Evolutionary conservation across 1,140 invertebrate genomes (phyloP), one percentile per base, ranked within the genome.

Genomic region (Brachionus rotundiformis): DNA sequence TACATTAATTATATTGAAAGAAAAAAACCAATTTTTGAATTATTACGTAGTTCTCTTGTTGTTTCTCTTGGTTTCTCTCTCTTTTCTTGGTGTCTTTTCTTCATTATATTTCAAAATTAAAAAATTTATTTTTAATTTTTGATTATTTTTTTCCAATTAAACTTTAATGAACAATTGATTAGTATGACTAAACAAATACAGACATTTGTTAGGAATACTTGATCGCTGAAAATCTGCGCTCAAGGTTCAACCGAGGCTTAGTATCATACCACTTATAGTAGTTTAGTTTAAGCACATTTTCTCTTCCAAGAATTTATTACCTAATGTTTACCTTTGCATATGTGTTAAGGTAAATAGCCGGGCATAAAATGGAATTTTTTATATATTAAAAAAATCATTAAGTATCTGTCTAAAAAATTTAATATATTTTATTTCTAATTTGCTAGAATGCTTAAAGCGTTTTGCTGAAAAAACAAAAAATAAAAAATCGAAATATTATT

Each of bases 131-230:
- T 44, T 25, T 33, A 68, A 68, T 68, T 68, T 33, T 31, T n/a
- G 27, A 68, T 23, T 11, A 31, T 68, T 68, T 73, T 31, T 44
- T 73, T 25, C 39, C 41, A 73, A 25, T 25, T 73, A 31, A 44
- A 73, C 23, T 73, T 73, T 16, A 73, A 73, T 73, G 36, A 73
- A 73, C 23, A 73, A 73, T 73, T 73, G 68, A 73, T 73, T 68
- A 68, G 33, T 29, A n/a, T 63, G 29, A 36, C 33, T 68, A 36
- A 36, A 31, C 29, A 68, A 68, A 68, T 19, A 33, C 29, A 33
- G 31, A 68, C 27, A 33, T 33, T 19, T 54, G 13, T 54, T 25
- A 54, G 19, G 47, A 54, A 54, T 54, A 54, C 19, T 8, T 54
- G 23, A 54, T 54, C 47, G 47, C 5, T 19, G 8, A 54, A 54